A percentile compares a stretch with the other conserved stretches of the same genome.
phyloP scores from a whole-genome alignment of 2,888 invertebrate species.

The Oligia fasciuncula region DNA sequence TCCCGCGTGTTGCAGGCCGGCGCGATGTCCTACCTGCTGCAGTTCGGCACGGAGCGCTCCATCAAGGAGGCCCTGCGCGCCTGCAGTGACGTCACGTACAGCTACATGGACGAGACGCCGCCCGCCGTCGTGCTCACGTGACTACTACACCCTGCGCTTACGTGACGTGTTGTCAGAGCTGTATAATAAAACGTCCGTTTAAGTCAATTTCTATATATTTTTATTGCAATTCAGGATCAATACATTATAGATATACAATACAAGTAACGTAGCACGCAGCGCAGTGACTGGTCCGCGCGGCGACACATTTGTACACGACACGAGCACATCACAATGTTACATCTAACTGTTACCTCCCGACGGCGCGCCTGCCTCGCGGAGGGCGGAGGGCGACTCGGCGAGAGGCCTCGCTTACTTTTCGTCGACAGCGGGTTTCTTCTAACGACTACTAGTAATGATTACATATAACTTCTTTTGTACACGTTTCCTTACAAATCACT shows the following conservation, averaged over 20 bases:
- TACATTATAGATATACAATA: slow-evolving; percentile 69
- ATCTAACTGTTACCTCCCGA: background rate
- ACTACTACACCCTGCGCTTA: background rate
- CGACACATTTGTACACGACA: slow-evolving; percentile 68
- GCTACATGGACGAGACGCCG: slow-evolving; percentile 63
- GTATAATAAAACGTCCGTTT: slow-evolving; percentile 48
- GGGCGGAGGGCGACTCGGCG: slow-evolving; percentile 51
- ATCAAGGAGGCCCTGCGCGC: slow-evolving; percentile 53
- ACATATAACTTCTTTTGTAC: slow-evolving; percentile 59
- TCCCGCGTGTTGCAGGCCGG: slow-evolving; percentile 91
- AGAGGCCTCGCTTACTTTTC: background rate
- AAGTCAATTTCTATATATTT: slow-evolving; percentile 70
- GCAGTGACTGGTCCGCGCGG: slow-evolving; percentile 64
- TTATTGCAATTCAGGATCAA: slow-evolving; percentile 82
- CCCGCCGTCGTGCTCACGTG: slow-evolving; percentile 26
- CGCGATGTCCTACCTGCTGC: slow-evolving; percentile 92
- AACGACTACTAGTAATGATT: slow-evolving; percentile 50
- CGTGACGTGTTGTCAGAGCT: background rate
- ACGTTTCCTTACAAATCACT: slow-evolving; percentile 44
- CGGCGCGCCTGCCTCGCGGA: slow-evolving; percentile 39
- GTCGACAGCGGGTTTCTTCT: background rate
- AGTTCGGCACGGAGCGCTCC: slow-evolving; percentile 66
- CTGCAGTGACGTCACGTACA: slow-evolving; percentile 58
- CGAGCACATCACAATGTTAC: slow-evolving; percentile 67
- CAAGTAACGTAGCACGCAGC: slow-evolving; percentile 66